Base-by-base conservation (phyloP, 1,140 invertebrate genomes). In the Delia radicum region DNA sequence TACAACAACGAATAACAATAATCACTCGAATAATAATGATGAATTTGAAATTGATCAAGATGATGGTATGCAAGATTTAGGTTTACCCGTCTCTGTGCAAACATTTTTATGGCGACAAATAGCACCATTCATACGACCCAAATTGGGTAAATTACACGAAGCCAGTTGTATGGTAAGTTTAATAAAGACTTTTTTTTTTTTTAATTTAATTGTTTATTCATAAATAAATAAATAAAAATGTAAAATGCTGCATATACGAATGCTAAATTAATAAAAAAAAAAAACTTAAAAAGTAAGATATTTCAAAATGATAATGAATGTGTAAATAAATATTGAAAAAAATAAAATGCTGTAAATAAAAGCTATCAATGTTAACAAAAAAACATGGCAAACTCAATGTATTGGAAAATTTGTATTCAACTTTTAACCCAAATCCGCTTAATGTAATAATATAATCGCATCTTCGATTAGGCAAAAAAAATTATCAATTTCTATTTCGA, bases 21-120 rank as follows among this genome's bases (percentile, higher is more conserved):
- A 67, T 26, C 69, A 80, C 10, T 80, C 80, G 72, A 85, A 84
- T 72, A 81, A 83, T n/a, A 82, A 81, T 76, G 82, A 83, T 74
- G 88, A 89, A 81, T 83, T 81, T 81, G 83, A 85, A 79, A 82
- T 85, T 79, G 83, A 85, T 79, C 83, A 83, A 79, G 89, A 90
- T 79, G 91, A 92, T 79, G 88, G 89, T 15, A 85, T 88, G 77
- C 89, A 89, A 79, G 93, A 94, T 79, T 92, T 95, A 79, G 90
- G 94, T 75, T 89, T 99, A 77, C 98, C 98, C n/a, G 93, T 98
- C 77, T 96, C 97, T 3, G 96, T 99, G 77, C 98, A 99, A 87
- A 95, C 96, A 77, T 99, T 98, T 88, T 91, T 99, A 76, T 99
- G 98, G 98, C 91, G 95, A 81, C 96, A 98, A 89, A 95, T 96